These are phyloP conservation scores for Eolophus roseicapilla DNA, from an alignment of 2,113 vertebrate species.

Conservation along the genomic window DNA sequence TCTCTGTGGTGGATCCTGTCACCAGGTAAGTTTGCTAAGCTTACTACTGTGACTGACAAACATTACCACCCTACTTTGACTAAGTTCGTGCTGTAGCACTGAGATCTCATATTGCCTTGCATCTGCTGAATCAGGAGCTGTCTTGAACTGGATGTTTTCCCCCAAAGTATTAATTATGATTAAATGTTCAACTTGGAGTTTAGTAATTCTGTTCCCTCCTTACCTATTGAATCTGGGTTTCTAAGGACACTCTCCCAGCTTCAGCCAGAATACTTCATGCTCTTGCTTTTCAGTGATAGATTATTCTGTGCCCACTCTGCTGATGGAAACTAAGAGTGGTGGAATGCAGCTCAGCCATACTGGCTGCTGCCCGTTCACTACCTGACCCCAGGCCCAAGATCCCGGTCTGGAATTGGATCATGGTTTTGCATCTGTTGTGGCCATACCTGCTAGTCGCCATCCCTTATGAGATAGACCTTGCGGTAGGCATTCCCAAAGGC, in stretches of 20 bases:
- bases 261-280: background rate
- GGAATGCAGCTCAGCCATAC: background rate
- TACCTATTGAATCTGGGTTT: background rate
- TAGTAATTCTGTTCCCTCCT: background rate
- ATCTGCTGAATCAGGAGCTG: background rate
- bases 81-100: background rate
- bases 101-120: background rate
- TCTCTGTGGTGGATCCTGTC: background rate
- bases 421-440: background rate
- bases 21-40: background rate
- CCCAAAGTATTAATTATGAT: background rate
- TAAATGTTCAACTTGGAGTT: background rate
- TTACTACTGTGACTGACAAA: background rate
- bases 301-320: background rate
- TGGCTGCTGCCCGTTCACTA: background rate
- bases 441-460: rapidly evolving
- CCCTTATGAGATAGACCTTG: background rate
- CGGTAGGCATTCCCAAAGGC: background rate
- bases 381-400: background rate
- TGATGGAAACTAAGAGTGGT: background rate
- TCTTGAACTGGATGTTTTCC: background rate
- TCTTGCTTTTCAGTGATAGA: background rate
- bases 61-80: background rate
- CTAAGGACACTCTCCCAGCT: background rate
- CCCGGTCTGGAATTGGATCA: background rate